A percentile compares a stretch with the other conserved stretches of the same genome.
These are phyloP conservation scores for Picathartes gymnocephalus DNA, from an alignment of 2,113 vertebrate genomes.

Conservation along the genomic window DNA sequence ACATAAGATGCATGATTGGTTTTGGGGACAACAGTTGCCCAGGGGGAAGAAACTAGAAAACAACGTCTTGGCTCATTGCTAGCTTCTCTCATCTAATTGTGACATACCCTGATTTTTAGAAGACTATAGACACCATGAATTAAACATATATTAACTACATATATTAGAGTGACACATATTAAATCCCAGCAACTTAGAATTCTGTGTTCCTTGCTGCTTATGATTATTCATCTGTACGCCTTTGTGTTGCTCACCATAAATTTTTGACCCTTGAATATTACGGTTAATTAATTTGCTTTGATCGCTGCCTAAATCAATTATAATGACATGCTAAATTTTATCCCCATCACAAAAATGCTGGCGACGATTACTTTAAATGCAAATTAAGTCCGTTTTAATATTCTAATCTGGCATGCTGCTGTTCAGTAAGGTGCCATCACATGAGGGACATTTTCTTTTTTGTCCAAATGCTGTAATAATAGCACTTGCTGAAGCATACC, in stretches of 20 bases:
- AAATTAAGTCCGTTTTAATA: slow-evolving; percentile 22
- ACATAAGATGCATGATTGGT: neutral
- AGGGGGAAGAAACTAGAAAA: neutral
- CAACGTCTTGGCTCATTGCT: neutral
- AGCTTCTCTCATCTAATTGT: neutral
- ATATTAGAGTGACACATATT: neutral
- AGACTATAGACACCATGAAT: neutral
- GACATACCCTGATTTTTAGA: neutral
- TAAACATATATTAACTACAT: neutral
- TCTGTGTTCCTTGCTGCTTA: neutral
- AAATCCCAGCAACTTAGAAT: neutral
- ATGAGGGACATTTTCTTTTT: neutral
- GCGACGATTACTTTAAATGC: slow-evolving; percentile 9
- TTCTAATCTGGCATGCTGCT: neutral
- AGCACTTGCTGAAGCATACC: neutral
- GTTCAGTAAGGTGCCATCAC: neutral
- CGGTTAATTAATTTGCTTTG: slow-evolving; percentile 38
- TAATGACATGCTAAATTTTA: neutral
- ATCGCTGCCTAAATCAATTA: slow-evolving; percentile 12
- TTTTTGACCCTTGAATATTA: slow-evolving; percentile 12
- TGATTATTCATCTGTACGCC: neutral
- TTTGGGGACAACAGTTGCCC: neutral
- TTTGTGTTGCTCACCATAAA: neutral
- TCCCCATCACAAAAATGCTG: neutral
- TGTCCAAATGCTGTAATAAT: neutral